These are phyloP conservation scores for Urophycis tenuis DNA, from an alignment of 2,797 vertebrate genomes.

Conservation along the genomic window DNA sequence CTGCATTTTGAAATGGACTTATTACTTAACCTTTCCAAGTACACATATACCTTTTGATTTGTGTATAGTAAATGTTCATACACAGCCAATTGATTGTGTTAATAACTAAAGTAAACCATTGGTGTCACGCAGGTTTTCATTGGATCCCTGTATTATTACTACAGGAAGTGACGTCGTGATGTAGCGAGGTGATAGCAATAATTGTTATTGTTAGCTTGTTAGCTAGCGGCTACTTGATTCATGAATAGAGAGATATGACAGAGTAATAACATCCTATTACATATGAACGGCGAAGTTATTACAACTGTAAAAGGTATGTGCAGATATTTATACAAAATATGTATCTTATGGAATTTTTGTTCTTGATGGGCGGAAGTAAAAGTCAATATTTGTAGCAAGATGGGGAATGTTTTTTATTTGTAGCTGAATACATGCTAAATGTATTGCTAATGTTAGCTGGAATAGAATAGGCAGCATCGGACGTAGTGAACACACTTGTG, in stretches of 20 bases:
- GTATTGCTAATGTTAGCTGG: constrained; percentile 32
- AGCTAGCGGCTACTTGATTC: constrained; percentile 48
- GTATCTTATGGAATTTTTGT: neutral
- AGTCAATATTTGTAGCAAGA: constrained; percentile 26
- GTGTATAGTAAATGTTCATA: neutral
- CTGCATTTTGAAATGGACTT: neutral
- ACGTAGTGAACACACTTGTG: neutral
- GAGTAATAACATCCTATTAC: constrained; percentile 68
- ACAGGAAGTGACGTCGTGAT: constrained; percentile 52
- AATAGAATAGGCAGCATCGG: constrained; percentile 21
- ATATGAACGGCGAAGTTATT: constrained; percentile 62
- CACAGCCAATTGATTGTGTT: neutral
- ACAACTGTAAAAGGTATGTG: constrained; percentile 67
- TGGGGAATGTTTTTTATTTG: constrained; percentile 41
- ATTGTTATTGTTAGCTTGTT: constrained; percentile 79
- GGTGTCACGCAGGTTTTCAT: neutral
- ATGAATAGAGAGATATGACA: constrained; percentile 61
- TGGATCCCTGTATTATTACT: neutral
- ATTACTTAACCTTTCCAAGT: neutral
- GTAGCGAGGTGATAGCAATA: constrained; percentile 31
- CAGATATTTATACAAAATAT: constrained; percentile 30
- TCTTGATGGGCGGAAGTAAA: constrained; percentile 25
- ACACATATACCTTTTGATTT: neutral
- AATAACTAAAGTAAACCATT: neutral
- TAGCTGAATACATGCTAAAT: constrained; percentile 50